Conservation (phyloP, 1,140 invertebrate genomes). For the Patella vulgata region DNA sequence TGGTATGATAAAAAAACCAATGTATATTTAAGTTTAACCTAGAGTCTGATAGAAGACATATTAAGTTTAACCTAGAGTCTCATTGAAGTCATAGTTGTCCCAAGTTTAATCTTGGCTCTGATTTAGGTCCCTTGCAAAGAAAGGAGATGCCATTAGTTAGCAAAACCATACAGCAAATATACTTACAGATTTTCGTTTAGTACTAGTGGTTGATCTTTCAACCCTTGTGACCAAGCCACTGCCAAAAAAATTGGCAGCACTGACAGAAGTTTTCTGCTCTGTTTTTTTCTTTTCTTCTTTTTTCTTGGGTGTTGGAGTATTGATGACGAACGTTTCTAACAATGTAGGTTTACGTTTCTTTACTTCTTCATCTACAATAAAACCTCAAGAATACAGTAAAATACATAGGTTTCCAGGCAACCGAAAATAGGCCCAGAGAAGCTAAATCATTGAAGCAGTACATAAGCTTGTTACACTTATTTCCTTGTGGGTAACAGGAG, state of each 20-base stretch:
- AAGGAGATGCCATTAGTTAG: too few species aligned
- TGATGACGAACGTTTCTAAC: conserved; percentile 41
- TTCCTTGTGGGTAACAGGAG: background rate
- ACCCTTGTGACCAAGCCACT: conserved; percentile 37
- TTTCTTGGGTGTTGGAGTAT: conserved; percentile 28
- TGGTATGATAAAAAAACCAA: too few species aligned
- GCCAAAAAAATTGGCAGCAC: conserved; percentile 55
- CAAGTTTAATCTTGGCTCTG: too few species aligned
- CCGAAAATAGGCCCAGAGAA: background rate
- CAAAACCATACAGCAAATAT: background rate
- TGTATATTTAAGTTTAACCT: too few species aligned
- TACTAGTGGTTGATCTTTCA: conserved; percentile 35
- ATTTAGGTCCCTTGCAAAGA: too few species aligned
- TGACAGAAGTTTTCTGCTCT: conserved; percentile 35
- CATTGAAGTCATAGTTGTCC: too few species aligned
- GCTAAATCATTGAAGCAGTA: background rate
- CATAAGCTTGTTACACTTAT: background rate
- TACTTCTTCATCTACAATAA: conserved; percentile 35
- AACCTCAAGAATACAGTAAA: background rate
- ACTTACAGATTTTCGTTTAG: conserved; percentile 38
- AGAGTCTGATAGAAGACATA: too few species aligned
- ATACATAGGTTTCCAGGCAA: background rate
- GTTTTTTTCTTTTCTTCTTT: conserved; percentile 19
- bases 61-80: too few species aligned
- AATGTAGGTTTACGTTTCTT: conserved; percentile 34